phyloP scores from a whole-genome alignment of 2,797 vertebrate genomes.

The Chaetophractus vellerosus region DNA sequence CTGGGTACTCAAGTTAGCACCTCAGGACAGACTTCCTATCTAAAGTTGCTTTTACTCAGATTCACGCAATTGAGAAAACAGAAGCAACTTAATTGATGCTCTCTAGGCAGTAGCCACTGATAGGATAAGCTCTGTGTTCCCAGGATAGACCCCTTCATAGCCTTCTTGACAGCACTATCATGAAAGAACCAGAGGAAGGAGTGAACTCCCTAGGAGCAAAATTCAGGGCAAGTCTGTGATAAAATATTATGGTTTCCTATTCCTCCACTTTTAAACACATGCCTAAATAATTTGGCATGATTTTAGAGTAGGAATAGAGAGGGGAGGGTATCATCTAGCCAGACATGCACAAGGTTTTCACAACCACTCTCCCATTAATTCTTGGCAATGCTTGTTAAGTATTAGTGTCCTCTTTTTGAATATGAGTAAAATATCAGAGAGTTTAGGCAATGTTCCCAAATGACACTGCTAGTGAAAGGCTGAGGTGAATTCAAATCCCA shows the following conservation, averaged over 20 bases:
- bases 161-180: background rate
- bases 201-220: background rate
- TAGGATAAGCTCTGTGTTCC: background rate
- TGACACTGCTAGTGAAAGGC: background rate
- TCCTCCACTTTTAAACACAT: background rate
- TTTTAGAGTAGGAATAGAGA: background rate
- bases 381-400: background rate
- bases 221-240: background rate
- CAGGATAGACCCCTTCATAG: background rate
- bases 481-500: background rate
- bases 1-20: too few relatives aligned
- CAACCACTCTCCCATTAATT: background rate
- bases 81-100: background rate
- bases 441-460: background rate
- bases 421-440: background rate
- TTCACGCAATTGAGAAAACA: background rate
- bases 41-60: background rate
- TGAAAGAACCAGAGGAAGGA: background rate
- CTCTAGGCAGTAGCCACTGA: background rate
- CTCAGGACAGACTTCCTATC: background rate
- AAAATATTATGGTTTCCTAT: background rate
- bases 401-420: background rate
- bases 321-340: background rate
- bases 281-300: background rate
- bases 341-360: background rate